Evolutionary conservation across 2,888 invertebrate genomes (phyloP).

Genomic region (Chelonus formosanus): DNA sequence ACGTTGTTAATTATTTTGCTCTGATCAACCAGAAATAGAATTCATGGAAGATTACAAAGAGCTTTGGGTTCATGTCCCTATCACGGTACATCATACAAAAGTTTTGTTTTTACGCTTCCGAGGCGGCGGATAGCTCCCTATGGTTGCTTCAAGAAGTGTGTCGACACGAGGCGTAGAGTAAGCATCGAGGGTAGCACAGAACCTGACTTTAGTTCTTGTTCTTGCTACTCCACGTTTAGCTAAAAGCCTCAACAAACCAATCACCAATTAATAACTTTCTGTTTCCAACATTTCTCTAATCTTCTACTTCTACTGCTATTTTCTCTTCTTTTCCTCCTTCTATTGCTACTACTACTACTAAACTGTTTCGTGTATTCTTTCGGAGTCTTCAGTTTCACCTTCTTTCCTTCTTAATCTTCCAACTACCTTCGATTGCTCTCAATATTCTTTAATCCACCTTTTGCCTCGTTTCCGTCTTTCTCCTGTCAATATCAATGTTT

Average conservation of each 20-base stretch:
- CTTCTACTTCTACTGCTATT: too few relatives aligned
- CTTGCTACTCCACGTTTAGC: slow-evolving; percentile 9
- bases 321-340: too few relatives aligned
- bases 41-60: slow-evolving; percentile 42
- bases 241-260: not conserved
- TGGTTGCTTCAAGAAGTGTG: slow-evolving; percentile 92
- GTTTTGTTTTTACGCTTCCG: slow-evolving; percentile 60
- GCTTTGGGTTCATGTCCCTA: slow-evolving; percentile 75
- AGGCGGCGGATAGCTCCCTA: slow-evolving; percentile 70
- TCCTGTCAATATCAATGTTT: too few relatives aligned
- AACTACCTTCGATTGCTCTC: too few relatives aligned
- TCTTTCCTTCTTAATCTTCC: too few relatives aligned
- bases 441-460: too few relatives aligned
- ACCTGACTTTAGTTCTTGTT: slow-evolving; percentile 40
- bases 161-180: slow-evolving; percentile 91
- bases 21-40: slow-evolving; percentile 9
- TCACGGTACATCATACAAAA: slow-evolving; percentile 80
- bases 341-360: too few relatives aligned
- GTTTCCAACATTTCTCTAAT: too few relatives aligned
- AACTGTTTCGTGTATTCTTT: too few relatives aligned
- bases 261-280: too few relatives aligned
- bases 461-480: too few relatives aligned
- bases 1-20: slow-evolving; percentile 12
- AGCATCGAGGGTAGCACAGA: slow-evolving; percentile 74
- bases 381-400: too few relatives aligned